Base-by-base conservation (phyloP, 2,113 vertebrate species). In the Anguilla japonica region DNA sequence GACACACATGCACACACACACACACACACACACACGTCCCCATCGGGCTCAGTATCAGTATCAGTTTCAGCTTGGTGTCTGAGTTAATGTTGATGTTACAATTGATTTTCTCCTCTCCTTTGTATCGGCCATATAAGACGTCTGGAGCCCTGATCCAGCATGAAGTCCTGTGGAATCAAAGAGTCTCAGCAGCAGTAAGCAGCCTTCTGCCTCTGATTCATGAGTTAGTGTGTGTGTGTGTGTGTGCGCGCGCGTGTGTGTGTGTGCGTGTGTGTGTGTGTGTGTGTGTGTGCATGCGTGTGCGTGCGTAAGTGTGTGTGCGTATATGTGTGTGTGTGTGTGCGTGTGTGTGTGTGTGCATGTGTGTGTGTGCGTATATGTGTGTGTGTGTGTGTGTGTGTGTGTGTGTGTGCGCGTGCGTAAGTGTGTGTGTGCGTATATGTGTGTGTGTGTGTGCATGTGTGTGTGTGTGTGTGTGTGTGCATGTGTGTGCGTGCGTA, bases 91-190 rank as follows among this genome's bases (percentile, higher is more conserved):
- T 86, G 79, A 81, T n/a, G n/a, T 81, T 86, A 40, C 41, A 6
- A 63, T 67, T 81, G 79, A 81, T 63, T 82, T 86, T 81, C 56
- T 85, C 26, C 46, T 85, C 46, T 85, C 50, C 39, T 43, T 50
- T 85, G 84, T 85, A 40, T 60, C 67, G 40, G 14, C 80, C 34
- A 60, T 84, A 57, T 71, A 84, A n/a, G 39, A 84, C 71, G 83
- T 81, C 56, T 86, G 79, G 79, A 86, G 79, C 56, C 85, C 40
- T 86, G 46, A 46, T 86, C 85, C 79, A 60, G 50, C 60, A 41
- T 86, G 53, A 60, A 60, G 29, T 86, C 85, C 56, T 56, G 18
- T 20, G 6, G 14, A 46, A 79, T 46, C 79, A 81, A 79, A 60
- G 14, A 86, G 39, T 71, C 57, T 41, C 56, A 29, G n/a, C 81